Percentiles rank a stretch among this genome's conserved stretches.
phyloP scores from a whole-genome alignment of 2,797 vertebrate genomes.

The Garrulus glandarius region DNA sequence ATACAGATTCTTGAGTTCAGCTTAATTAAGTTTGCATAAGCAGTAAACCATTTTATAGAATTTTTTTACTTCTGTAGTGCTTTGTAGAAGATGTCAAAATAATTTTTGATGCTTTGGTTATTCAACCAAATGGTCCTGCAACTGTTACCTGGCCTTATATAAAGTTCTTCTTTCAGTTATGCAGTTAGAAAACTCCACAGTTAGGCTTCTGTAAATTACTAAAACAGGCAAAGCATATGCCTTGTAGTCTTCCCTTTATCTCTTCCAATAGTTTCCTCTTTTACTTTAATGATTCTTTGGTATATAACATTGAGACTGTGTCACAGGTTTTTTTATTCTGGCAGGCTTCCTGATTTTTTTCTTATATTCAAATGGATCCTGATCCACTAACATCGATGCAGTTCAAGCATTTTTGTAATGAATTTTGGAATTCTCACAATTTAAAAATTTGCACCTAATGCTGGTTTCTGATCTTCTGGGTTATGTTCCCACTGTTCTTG shows the following conservation, averaged over 20 bases:
- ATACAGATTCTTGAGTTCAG: not conserved
- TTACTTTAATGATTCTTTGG: not conserved
- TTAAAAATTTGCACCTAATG: not conserved
- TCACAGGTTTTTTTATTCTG: not conserved
- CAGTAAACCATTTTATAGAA: not conserved
- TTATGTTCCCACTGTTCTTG: not conserved
- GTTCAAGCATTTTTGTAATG: not conserved
- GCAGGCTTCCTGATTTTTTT: not conserved
- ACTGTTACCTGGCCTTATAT: not conserved
- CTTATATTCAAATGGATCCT: not conserved
- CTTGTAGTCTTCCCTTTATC: not conserved
- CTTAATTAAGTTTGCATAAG: slow-evolving; percentile 18
- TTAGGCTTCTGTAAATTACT: not conserved
- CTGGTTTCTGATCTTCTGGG: not conserved
- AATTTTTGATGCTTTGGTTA: not conserved
- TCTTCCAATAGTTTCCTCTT: not conserved
- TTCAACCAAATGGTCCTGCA: not conserved
- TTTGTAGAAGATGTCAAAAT: not conserved
- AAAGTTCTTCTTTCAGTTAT: not conserved
- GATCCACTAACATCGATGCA: rapidly evolving
- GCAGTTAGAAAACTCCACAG: not conserved
- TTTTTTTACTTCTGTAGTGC: not conserved
- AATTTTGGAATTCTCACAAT: not conserved
- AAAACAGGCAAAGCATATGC: not conserved
- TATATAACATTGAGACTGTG: not conserved